Conservation (phyloP, 1,140 invertebrate species). For the Heliconius himera region DNA sequence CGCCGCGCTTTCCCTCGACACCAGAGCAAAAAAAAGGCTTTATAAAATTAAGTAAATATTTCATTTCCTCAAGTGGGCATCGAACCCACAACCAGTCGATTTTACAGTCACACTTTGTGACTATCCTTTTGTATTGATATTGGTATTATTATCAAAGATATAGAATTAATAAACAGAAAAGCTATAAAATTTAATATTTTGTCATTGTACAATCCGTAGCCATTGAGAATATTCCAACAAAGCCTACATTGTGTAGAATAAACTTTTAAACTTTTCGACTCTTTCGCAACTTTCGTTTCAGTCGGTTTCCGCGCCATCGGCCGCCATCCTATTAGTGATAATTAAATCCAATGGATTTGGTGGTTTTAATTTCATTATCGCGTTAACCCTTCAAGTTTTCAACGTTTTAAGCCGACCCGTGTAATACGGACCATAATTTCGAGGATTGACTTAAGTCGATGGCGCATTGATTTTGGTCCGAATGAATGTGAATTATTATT, state of each 20-base stretch:
- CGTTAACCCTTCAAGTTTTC: conserved; percentile 56
- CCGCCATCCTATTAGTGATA: conserved; percentile 68
- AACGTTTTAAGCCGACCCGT: conserved; percentile 50
- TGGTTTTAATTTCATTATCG: conserved; percentile 68
- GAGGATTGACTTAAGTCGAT: conserved; percentile 37
- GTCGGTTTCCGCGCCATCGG: conserved; percentile 62
- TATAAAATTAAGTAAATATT: no score
- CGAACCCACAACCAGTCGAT: no score
- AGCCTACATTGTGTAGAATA: conserved; percentile 17
- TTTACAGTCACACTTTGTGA: no score
- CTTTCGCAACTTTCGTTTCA: conserved; percentile 45
- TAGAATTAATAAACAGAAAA: background rate
- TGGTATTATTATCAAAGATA: no score
- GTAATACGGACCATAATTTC: conserved; percentile 32
- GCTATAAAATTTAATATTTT: background rate
- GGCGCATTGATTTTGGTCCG: conserved; percentile 21
- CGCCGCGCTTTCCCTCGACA: no score
- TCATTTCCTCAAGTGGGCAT: no score
- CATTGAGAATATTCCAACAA: conserved; percentile 15
- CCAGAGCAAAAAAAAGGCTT: no score
- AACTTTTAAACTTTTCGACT: conserved; percentile 22
- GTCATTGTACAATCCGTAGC: background rate
- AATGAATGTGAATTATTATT: conserved; percentile 20
- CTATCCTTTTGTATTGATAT: no score
- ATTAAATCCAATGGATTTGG: conserved; percentile 65